phyloP scores from a whole-genome alignment of 2,113 vertebrate species.

The Rhineura floridana region DNA sequence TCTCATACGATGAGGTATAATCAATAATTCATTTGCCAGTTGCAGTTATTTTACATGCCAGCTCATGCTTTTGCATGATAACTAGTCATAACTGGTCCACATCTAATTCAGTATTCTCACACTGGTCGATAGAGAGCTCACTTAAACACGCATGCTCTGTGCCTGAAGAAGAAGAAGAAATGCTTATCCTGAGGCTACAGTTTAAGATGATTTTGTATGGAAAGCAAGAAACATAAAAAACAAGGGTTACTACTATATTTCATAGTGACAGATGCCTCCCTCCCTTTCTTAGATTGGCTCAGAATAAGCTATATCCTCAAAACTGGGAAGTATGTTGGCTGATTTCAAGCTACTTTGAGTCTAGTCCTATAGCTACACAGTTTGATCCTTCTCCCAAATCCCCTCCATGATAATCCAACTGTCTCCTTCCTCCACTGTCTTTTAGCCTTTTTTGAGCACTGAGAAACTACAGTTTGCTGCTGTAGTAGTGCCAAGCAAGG shows the following conservation, averaged over 20 bases:
- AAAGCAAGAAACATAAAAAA: not conserved
- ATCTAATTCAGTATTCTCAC: accelerated
- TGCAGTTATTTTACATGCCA: slow-evolving; percentile 56
- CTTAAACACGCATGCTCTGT: not conserved
- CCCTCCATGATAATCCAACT: not conserved
- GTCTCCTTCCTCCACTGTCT: not conserved
- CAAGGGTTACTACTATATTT: not conserved
- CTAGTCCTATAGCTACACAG: not conserved
- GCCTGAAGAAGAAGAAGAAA: not conserved
- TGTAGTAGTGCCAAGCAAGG: too few relatives aligned
- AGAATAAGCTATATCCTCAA: not conserved
- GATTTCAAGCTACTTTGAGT: not conserved
- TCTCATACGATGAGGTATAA: not conserved
- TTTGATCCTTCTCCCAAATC: not conserved
- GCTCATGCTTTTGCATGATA: slow-evolving; percentile 41
- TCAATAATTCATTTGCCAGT: slow-evolving; percentile 51
- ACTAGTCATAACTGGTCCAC: slow-evolving; percentile 32
- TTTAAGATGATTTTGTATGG: not conserved
- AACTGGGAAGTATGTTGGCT: not conserved
- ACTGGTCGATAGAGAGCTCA: not conserved
- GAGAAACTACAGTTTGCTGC: not conserved
- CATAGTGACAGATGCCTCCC: not conserved
- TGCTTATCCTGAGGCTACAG: not conserved
- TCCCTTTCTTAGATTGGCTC: not conserved
- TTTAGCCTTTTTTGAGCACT: not conserved